Conservation (phyloP, 2,113 vertebrate species). For the Melanotaenia duboulayi region DNA sequence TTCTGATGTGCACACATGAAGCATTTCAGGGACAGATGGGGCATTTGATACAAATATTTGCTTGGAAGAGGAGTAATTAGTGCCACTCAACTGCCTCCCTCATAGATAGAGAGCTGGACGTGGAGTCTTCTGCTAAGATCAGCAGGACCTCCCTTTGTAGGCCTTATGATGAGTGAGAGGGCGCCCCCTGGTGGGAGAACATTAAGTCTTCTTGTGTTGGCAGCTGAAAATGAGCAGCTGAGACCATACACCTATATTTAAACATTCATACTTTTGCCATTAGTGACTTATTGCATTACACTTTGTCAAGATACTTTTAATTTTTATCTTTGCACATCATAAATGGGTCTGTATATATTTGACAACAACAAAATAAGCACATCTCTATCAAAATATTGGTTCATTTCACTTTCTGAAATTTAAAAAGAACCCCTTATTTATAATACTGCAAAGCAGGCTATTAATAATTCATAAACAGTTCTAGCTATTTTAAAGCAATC, state of each 20-base stretch:
- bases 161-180: conserved; percentile 59
- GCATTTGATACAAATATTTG: conserved; percentile 6
- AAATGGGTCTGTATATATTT: conserved; percentile 12
- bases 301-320: conserved; percentile 38
- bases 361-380: conserved; percentile 60
- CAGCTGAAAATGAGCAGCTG: conserved; percentile 61
- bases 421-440: conserved; percentile 15
- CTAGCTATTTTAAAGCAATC: conserved; percentile 19
- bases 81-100: not conserved
- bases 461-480: conserved; percentile 27
- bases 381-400: conserved; percentile 53
- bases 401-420: not conserved
- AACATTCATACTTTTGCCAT: conserved; percentile 37
- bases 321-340: conserved; percentile 44
- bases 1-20: not conserved
- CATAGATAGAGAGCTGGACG: not conserved
- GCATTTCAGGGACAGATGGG: conserved; percentile 2
- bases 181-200: conserved; percentile 75
- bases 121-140: not conserved
- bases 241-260: conserved; percentile 52
- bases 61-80: not conserved
- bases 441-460: conserved; percentile 43
- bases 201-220: conserved; percentile 33
- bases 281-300: conserved; percentile 26
- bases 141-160: not conserved